These are phyloP conservation scores for Pangasius krempfi DNA, from an alignment of 2,797 vertebrate species.

Conservation along the genomic window DNA sequence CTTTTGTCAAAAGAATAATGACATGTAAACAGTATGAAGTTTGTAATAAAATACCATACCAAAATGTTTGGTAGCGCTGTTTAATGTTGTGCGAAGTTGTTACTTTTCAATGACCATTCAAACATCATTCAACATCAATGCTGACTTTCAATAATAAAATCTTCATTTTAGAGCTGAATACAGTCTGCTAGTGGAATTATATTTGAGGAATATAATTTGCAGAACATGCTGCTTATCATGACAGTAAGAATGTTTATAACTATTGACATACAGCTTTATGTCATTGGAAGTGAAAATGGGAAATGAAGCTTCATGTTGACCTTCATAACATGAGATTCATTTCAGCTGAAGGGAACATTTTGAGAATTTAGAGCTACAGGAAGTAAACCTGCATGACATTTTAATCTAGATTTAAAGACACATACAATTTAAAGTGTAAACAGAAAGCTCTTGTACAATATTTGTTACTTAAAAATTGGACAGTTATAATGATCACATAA, in stretches of 20 bases:
- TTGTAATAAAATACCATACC: constrained; percentile 18
- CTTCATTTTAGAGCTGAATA: background rate
- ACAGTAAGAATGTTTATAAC: background rate
- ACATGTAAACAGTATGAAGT: background rate
- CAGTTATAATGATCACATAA: background rate
- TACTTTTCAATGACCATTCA: background rate
- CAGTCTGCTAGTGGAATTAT: background rate
- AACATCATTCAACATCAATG: background rate
- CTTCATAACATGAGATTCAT: background rate
- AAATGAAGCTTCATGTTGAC: too few relatives aligned
- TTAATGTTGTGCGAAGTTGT: background rate
- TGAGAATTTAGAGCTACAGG: background rate
- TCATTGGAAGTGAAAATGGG: background rate
- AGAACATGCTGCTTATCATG: background rate
- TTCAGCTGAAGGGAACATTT: background rate
- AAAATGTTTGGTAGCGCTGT: background rate
- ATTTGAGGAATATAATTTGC: background rate
- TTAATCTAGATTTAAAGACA: background rate
- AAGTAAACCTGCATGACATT: background rate
- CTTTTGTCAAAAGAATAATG: background rate
- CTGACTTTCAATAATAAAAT: background rate
- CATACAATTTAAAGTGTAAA: background rate
- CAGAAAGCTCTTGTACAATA: background rate
- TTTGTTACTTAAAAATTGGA: background rate
- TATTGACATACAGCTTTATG: background rate